Percentiles rank a stretch among this genome's conserved stretches.
phyloP scores from a whole-genome alignment of 92 coral and sea anemone species.

The Epizoanthus fatuus region DNA sequence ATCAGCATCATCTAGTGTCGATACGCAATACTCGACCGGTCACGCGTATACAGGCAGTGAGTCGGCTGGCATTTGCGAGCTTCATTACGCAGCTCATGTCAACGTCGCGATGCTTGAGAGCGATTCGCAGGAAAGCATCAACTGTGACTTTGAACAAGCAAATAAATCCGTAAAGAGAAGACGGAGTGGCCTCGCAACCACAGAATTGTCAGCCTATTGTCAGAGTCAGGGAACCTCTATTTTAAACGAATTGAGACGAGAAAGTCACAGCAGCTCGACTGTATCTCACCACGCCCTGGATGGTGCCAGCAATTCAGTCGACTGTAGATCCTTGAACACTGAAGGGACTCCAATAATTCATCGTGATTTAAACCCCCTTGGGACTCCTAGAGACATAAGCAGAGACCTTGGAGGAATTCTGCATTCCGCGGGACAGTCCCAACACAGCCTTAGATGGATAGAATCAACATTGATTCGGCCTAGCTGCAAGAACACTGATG shows the following conservation, averaged over 20 bases:
- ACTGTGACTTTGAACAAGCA: neutral
- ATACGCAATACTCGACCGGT: neutral
- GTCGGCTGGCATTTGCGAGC: neutral
- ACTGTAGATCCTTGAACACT: neutral
- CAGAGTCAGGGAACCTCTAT: neutral
- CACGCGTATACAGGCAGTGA: neutral
- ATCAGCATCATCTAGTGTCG: neutral
- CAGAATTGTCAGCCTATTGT: neutral
- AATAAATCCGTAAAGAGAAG: constrained; percentile 1
- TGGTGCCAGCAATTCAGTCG: neutral
- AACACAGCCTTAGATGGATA: neutral
- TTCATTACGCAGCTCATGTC: neutral
- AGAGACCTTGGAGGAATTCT: neutral
- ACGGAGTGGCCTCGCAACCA: constrained; percentile 6
- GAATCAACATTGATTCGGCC: constrained; percentile 13
- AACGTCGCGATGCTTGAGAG: neutral
- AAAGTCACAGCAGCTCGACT: too few relatives aligned
- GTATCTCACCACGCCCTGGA: neutral
- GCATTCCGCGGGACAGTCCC: neutral
- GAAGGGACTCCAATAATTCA: neutral
- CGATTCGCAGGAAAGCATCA: neutral
- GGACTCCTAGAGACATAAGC: neutral
- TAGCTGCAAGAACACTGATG: neutral
- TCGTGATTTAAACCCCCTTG: neutral
- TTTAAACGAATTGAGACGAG: neutral